Evolutionary conservation across 2,888 invertebrate genomes (phyloP).

Genomic region (Pediacus dermestoides): DNA sequence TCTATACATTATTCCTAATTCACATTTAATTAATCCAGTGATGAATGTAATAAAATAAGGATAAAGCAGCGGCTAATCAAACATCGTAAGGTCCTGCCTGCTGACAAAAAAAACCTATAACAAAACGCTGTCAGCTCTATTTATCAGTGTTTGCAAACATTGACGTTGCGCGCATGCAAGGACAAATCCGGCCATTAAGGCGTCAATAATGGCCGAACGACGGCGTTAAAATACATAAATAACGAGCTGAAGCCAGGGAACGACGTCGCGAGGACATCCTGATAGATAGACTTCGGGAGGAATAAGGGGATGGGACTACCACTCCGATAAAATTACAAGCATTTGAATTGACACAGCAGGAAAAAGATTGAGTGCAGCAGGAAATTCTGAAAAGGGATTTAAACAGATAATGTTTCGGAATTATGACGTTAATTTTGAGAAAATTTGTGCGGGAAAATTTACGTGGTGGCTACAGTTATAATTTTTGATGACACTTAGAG

Average conservation of each 20-base stretch:
- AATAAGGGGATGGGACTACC: slow-evolving; percentile 4
- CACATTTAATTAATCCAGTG: slow-evolving; percentile 10
- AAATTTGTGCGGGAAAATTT: no score
- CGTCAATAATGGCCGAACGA: slow-evolving; percentile 50
- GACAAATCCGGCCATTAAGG: slow-evolving; percentile 52
- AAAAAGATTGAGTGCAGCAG: neutral
- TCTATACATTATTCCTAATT: no score
- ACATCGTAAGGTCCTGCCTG: slow-evolving; percentile 36
- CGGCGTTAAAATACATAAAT: slow-evolving; percentile 51
- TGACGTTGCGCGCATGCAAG: slow-evolving; percentile 46
- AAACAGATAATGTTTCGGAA: neutral
- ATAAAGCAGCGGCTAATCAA: slow-evolving; percentile 39
- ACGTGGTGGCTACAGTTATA: no score
- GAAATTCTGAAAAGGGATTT: neutral
- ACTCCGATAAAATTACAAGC: no score
- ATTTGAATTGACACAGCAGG: no score
- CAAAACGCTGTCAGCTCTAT: slow-evolving; percentile 37
- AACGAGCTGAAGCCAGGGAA: slow-evolving; percentile 40
- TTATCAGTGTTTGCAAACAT: slow-evolving; percentile 52
- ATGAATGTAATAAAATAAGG: slow-evolving; percentile 13
- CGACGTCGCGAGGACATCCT: slow-evolving; percentile 40
- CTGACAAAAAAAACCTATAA: slow-evolving; percentile 35
- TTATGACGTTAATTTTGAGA: no score
- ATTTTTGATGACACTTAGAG: no score
- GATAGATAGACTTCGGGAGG: slow-evolving; percentile 41